A percentile compares a stretch with the other conserved stretches of the same genome.
These are phyloP conservation scores for Petrophora chlorosata DNA, from an alignment of 2,888 invertebrate species.

Conservation along the genomic window DNA sequence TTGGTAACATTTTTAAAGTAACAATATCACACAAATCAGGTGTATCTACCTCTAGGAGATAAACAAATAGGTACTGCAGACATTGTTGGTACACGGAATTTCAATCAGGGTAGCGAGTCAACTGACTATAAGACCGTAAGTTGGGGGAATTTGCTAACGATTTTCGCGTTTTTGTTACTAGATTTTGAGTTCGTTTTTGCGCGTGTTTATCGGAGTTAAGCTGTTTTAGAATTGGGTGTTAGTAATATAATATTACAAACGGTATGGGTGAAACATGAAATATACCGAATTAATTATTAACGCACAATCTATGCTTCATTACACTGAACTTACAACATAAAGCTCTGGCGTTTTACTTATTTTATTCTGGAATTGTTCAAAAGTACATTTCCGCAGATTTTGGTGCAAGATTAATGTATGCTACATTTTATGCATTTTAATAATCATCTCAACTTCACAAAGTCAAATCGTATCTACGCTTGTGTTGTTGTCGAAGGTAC, in stretches of 20 bases:
- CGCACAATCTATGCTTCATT: too few relatives aligned
- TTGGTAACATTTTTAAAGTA: slow-evolving; percentile 65
- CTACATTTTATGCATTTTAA: too few relatives aligned
- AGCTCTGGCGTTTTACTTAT: too few relatives aligned
- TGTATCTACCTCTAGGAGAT: slow-evolving; percentile 68
- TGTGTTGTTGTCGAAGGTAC: too few relatives aligned
- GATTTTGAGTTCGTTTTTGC: slow-evolving; percentile 7
- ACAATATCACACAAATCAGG: slow-evolving; percentile 62
- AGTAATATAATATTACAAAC: not conserved
- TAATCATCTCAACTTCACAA: too few relatives aligned
- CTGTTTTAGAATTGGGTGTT: slow-evolving; percentile 4
- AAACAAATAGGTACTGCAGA: slow-evolving; percentile 72
- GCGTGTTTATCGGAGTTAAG: not conserved
- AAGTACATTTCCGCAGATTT: too few relatives aligned
- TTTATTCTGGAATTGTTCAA: too few relatives aligned
- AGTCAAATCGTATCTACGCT: too few relatives aligned
- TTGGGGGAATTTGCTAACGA: slow-evolving; percentile 11
- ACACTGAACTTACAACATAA: too few relatives aligned
- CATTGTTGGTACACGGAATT: slow-evolving; percentile 81
- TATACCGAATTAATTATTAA: too few relatives aligned
- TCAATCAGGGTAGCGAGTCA: slow-evolving; percentile 66
- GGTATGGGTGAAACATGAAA: too few relatives aligned
- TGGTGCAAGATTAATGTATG: too few relatives aligned
- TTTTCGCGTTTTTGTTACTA: slow-evolving; percentile 25
- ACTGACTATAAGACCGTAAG: slow-evolving; percentile 32